Base-by-base conservation (phyloP, 2,113 vertebrate genomes). In the Pteruthius melanotis region DNA sequence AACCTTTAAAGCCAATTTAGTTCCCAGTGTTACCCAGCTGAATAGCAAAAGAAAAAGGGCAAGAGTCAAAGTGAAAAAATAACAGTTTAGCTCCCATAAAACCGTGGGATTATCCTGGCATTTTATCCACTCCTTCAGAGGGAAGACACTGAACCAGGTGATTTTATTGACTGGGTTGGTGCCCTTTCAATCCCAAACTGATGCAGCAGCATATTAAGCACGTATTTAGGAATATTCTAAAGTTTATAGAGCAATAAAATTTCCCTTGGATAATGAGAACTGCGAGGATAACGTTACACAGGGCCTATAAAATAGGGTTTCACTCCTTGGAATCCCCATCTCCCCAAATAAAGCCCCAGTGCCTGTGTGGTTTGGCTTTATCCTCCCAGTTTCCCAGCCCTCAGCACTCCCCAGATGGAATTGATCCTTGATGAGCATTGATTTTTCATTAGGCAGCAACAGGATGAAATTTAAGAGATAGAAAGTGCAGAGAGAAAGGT, bases 201-300 rank as follows among this genome's bases (percentile, higher is more conserved):
- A 94, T 91, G 96, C 95, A 52, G 80, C 72, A 92, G 79, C 15
- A 6, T 54, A 96, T 92, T 93, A 96, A 97, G 68, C 96, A 88
- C 91, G 66, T 65, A 90, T 94, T 96, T 95, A 94, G 87, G 87
- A 95, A 97, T 87, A 95, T 52, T 86, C 71, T 27, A 6, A 35
- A 83, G 96, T 71, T 89, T 91, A 89, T 15, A 54, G 77, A 83
- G 77, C 70, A 90, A 86, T 94, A 70, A 94, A 97, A 96, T 74
- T 96, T 97, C 96, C 94, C 91, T 4, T 50, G 95, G 95, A 90
- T 96, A 94, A 94, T 52, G 83, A 91, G 91, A 97, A 96, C 54
- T 78, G 76, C 91, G 97, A 98, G 53, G 95, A 69, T 47, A 93
- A 75, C 37, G 77, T 69, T 93, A 72, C 72, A 94, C 88, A 88